phyloP scores from a whole-genome alignment of 2,797 vertebrate genomes.

The Sebastes itinus region DNA sequence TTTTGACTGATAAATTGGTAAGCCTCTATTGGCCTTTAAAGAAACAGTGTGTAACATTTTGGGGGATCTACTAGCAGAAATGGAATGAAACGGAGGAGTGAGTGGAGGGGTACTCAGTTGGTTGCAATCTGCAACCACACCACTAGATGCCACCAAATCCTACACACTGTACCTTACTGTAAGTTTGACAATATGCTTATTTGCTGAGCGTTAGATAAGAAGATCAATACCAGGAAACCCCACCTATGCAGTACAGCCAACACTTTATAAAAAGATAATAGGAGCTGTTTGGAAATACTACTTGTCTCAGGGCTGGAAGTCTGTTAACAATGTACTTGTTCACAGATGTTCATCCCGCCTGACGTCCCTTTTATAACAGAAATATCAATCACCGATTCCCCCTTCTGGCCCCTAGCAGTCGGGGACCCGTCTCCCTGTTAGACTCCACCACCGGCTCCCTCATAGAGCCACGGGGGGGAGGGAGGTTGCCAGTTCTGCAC shows the following conservation, averaged over 20 bases:
- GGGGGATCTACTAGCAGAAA: no score
- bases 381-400: conserved; percentile 42
- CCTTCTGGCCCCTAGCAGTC: conserved; percentile 32
- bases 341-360: neutral
- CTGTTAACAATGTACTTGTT: neutral
- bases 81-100: no score
- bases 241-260: neutral
- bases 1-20: neutral
- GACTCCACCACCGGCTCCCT: conserved; percentile 22
- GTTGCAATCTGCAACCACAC: no score
- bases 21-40: neutral
- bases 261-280: neutral
- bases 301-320: neutral
- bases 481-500: conserved; percentile 42
- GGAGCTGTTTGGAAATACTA: neutral
- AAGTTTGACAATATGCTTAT: neutral
- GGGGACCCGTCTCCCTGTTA: conserved; percentile 13
- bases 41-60: no score
- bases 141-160: no score
- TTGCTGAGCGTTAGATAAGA: neutral
- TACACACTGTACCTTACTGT: no score
- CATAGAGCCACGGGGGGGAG: conserved; percentile 9
- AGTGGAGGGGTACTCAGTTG: no score
- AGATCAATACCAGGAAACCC: neutral
- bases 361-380: conserved; percentile 29